A percentile compares a stretch with the other conserved stretches of the same genome.
Evolutionary conservation across 2,113 vertebrate genomes (phyloP).

Genomic region (Catharus fuscescens): DNA sequence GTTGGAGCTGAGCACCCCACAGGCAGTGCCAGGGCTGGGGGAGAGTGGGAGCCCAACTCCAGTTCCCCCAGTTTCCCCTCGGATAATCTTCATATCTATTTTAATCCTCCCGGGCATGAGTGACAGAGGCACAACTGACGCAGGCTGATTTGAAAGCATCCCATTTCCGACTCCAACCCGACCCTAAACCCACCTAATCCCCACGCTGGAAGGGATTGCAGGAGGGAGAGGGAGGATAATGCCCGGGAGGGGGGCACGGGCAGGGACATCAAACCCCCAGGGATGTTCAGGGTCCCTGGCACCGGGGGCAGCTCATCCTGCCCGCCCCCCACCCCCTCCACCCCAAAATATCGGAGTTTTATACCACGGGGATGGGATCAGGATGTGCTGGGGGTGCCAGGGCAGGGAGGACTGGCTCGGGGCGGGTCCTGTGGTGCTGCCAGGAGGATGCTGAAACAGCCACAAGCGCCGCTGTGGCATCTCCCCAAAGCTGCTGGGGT

Average conservation of each 20-base stretch:
- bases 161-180: conserved; percentile 43
- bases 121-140: conserved; percentile 24
- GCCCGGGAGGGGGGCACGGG: not conserved
- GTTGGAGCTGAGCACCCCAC: not conserved
- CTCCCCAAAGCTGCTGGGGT: not conserved
- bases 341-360: accelerated
- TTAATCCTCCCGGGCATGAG: conserved; percentile 51
- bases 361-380: accelerated
- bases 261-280: not conserved
- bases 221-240: not conserved
- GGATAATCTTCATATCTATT: conserved; percentile 56
- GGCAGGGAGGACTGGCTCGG: not conserved
- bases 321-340: accelerated
- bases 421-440: not conserved
- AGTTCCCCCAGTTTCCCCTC: too few species aligned
- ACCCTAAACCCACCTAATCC: conserved; percentile 72
- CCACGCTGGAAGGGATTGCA: not conserved
- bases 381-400: not conserved
- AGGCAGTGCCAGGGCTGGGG: not conserved
- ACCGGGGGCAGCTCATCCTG: not conserved
- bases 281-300: not conserved
- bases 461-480: accelerated
- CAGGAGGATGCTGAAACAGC: not conserved
- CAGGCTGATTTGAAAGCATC: conserved; percentile 66
- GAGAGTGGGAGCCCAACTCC: not conserved